A percentile compares a stretch with the other conserved stretches of the same genome.
These are phyloP conservation scores for Anhinga anhinga DNA, from an alignment of 2,113 vertebrate genomes.

Conservation along the genomic window DNA sequence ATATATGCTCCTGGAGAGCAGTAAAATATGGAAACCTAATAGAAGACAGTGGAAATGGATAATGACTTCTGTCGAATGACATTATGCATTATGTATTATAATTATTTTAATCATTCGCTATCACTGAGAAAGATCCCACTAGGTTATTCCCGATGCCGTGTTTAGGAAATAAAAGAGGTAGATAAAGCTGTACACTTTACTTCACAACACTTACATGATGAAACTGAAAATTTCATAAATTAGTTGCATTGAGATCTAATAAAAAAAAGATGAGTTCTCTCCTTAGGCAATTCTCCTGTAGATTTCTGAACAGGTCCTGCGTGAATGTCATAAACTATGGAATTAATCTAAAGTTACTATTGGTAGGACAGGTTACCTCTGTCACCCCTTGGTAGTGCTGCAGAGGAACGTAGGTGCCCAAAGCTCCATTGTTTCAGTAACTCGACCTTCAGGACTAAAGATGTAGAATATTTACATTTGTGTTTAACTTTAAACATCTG, in stretches of 20 bases:
- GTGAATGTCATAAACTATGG: background rate
- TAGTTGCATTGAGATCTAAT: background rate
- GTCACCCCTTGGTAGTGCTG: background rate
- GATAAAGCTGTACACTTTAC: background rate
- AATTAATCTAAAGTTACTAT: background rate
- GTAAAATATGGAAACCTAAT: background rate
- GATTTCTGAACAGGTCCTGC: background rate
- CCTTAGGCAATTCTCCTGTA: background rate
- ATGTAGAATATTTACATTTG: background rate
- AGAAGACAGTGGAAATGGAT: background rate
- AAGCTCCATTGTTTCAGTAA: background rate
- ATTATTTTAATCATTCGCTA: conserved; percentile 26
- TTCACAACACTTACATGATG: background rate
- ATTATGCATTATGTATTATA: conserved; percentile 8
- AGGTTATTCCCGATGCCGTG: background rate
- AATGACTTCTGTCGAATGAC: background rate
- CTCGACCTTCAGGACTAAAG: background rate
- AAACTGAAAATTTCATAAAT: background rate
- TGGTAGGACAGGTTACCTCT: background rate
- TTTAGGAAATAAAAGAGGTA: background rate
- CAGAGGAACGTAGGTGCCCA: background rate
- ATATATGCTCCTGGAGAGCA: background rate
- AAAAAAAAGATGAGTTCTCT: background rate
- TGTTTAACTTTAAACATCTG: background rate
- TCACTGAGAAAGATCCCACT: background rate